Evolutionary conservation across 1,140 invertebrate species (phyloP), one percentile per base, ranked within the genome.

Genomic region (Musca vetustissima): DNA sequence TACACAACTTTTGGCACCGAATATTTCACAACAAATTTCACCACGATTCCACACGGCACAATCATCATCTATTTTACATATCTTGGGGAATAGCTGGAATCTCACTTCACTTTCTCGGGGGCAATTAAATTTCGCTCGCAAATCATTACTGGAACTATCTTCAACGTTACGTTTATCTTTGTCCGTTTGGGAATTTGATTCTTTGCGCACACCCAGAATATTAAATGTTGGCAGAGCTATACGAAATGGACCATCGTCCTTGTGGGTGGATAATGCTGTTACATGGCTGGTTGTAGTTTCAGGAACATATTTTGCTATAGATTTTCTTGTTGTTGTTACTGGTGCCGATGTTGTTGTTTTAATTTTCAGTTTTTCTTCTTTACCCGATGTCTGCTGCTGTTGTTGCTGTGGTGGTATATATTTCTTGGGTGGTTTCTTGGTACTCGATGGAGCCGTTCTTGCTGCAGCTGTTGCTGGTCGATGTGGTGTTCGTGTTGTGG

Each of bases 21-120:
- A 83, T 24, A 82, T 81, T 57, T 85, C 84, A 72, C 87, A 88
- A 76, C 87, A 88, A 52, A 87, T 78, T 66, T 85, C 85, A 14
- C 85, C 77, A 3, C 86, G 83, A 67, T 84, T 83, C 76, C 82
- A 86, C 1, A 78, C 74, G 22, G 81, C 82, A 67, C 87, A 88
- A 64, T 87, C 86, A 8, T 83, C 76, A 74, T 85, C 86, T 36
- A 80, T 84, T 67, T 87, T 84, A 69, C 87, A 88, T 4, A 84
- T 84, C 59, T 86, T 83, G 4, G 85, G 83, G 68, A 88, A 87
- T 64, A 87, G 73, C 47, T 85, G 75, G 69, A 85, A 83, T 0
- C 84, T 78, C 14, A 85, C 75, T 67, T 84, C 82, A 24, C 79
- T 83, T 52, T 84, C 73, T 32, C 85, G 85, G 19, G 87, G 87